phyloP scores from a whole-genome alignment of 2,113 vertebrate species.

The Prinia subflava region DNA sequence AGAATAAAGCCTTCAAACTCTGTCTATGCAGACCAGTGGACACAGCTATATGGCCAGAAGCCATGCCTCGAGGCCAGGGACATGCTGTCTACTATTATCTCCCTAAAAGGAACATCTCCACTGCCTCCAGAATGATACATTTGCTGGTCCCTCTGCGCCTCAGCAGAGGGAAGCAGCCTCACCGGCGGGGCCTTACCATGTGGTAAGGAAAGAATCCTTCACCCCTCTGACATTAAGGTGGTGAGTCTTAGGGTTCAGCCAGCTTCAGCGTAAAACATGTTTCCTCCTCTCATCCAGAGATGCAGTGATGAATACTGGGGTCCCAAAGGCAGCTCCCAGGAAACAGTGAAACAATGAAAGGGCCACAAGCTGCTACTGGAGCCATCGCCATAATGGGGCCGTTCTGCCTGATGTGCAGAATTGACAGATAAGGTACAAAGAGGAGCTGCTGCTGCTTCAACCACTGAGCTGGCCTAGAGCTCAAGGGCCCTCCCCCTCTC shows the following conservation, averaged over 20 bases:
- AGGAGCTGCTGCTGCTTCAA: conserved; percentile 66
- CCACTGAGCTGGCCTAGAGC: conserved; percentile 65
- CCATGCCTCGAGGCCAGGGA: not conserved
- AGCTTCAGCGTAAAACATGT: conserved; percentile 14
- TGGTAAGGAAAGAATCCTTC: conserved; percentile 29
- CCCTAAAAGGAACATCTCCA: not conserved
- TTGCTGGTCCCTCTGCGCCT: not conserved
- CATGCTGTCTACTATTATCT: not conserved
- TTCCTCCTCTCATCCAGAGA: conserved; percentile 51
- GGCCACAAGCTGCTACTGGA: conserved; percentile 60
- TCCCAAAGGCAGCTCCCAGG: conserved; percentile 61
- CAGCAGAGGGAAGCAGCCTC: conserved; percentile 6
- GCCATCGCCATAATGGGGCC: conserved; percentile 21
- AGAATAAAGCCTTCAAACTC: conserved; percentile 56
- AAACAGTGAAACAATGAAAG: conserved; percentile 65
- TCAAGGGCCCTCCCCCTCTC: conserved; percentile 49
- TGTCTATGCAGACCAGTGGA: not conserved
- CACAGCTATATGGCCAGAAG: not conserved
- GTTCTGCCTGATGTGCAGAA: conserved; percentile 55
- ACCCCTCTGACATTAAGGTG: conserved; percentile 22
- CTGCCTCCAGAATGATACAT: not conserved
- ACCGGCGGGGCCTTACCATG: not conserved
- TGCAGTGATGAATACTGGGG: conserved; percentile 53
- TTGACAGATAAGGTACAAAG: conserved; percentile 53
- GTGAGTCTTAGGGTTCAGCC: not conserved